Base-by-base conservation (phyloP, 30 jellyfish, hydroid and myxozoan species). In the Calvadosia cruxmelitensis region DNA sequence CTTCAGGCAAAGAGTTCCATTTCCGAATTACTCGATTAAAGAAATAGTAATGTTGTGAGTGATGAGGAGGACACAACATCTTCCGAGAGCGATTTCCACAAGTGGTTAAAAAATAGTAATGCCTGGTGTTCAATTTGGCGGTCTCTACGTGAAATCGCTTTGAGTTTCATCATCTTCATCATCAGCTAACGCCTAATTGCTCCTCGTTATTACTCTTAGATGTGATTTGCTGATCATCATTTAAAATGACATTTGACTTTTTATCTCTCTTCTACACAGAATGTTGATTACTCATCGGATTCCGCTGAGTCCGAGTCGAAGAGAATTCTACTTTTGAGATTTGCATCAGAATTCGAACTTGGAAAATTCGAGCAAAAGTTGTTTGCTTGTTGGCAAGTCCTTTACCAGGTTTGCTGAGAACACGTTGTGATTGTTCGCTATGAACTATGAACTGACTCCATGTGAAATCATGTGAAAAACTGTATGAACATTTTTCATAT, bases 341-440 rank as follows among this genome's bases (percentile, higher is more conserved):
- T 89, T 67, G 79, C 75, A 1, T 81, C 95, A 0, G 98, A 89
- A 62, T 89, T 10, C 33, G 98, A 89, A 76, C 76, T 89, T 20
- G 98, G 98, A 66, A 89, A 89, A 66, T 89, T 89, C 66, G 98
- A 89, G 27, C 88, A 89, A 63, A 77, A 77, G 29, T 36, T 89
- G 2, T 82, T 66, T 36, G 90, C 92, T 1, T 71, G 78, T n/a
- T 89, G 98, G 98, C 93, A 89, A 53, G 30, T 77, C 1, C 74
- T 89, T 12, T 89, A 81, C 49, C 98, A 89, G 81, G 98, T 81
- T 63, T 27, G 78, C 16, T 7, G 34, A 16, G 26, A 57, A 57
- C 13, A 57, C 34, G 69, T 57, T 10, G 13, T 57, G 7, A 16
- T 57, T 57, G 13, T 10, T 25, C 34, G 13, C 10, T 57, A 10